These are phyloP conservation scores for Clepsis dumicolana DNA, from an alignment of 2,888 invertebrate genomes.

Conservation along the genomic window DNA sequence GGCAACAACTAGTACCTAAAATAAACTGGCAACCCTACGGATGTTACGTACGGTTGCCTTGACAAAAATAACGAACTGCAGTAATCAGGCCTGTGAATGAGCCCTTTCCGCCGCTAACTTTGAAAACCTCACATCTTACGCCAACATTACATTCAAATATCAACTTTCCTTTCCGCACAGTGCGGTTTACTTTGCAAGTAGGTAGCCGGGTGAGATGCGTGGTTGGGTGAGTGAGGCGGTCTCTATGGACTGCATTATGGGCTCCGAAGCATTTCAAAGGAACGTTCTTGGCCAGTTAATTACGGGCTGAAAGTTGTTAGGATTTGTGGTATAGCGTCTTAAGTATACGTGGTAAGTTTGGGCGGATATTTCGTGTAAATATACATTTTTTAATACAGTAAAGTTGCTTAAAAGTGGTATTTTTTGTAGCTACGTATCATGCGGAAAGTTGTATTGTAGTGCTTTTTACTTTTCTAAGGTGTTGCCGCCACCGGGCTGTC, in stretches of 20 bases:
- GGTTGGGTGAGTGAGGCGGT: background rate
- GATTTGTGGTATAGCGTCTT: constrained; percentile 60
- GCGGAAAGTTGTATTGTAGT: no score
- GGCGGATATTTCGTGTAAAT: no score
- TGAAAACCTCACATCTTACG: background rate
- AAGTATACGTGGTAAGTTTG: no score
- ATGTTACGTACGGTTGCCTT: constrained; percentile 80
- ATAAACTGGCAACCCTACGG: background rate
- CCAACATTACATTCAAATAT: background rate
- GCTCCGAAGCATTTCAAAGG: constrained; percentile 77
- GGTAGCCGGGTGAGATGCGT: background rate
- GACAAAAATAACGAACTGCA: constrained; percentile 85
- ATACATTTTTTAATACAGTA: no score
- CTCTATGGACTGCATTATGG: constrained; percentile 73
- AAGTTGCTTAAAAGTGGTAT: no score
- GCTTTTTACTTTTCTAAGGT: no score
- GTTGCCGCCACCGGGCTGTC: no score
- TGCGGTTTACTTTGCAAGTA: background rate
- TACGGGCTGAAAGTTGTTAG: constrained; percentile 64
- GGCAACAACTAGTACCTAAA: no score
- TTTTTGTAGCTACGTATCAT: no score
- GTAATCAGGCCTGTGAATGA: constrained; percentile 77
- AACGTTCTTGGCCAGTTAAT: constrained; percentile 74
- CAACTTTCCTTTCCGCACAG: background rate
- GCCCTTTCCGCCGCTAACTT: constrained; percentile 45